These are phyloP conservation scores for Enoplosus armatus DNA, from an alignment of 2,797 vertebrate species.

Conservation along the genomic window DNA sequence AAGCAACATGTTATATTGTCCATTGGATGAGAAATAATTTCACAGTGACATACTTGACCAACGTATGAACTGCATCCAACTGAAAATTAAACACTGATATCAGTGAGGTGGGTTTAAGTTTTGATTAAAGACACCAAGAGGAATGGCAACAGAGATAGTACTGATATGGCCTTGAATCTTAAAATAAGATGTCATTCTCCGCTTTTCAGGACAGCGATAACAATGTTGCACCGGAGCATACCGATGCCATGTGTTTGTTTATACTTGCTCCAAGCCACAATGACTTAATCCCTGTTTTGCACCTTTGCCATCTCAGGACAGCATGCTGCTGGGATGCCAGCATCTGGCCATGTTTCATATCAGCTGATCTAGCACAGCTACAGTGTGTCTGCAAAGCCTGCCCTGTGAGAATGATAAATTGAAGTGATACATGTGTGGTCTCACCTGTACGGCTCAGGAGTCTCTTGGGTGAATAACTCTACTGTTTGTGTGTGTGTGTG, in stretches of 20 bases:
- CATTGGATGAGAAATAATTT: background rate
- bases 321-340: constrained; percentile 33
- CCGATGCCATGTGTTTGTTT: constrained; percentile 44
- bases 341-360: constrained; percentile 68
- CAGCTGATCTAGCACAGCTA: constrained; percentile 67
- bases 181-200: constrained; percentile 25
- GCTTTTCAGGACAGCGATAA: constrained; percentile 33
- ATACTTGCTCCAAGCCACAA: constrained; percentile 42
- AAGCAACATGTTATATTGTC: background rate
- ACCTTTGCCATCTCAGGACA: constrained; percentile 60
- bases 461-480: constrained; percentile 76
- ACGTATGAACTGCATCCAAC: background rate
- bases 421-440: constrained; percentile 82
- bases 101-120: background rate
- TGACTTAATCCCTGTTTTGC: constrained; percentile 68
- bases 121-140: constrained; percentile 10
- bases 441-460: constrained; percentile 72
- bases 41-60: background rate
- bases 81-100: constrained; percentile 5
- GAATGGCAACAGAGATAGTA: background rate
- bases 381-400: constrained; percentile 73
- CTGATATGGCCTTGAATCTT: background rate
- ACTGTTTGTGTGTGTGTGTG: constrained; percentile 69
- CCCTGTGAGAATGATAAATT: constrained; percentile 84
- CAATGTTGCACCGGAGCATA: background rate